Evolutionary conservation across 2,113 vertebrate genomes (phyloP).

Genomic region (Pseudonaja textilis): DNA sequence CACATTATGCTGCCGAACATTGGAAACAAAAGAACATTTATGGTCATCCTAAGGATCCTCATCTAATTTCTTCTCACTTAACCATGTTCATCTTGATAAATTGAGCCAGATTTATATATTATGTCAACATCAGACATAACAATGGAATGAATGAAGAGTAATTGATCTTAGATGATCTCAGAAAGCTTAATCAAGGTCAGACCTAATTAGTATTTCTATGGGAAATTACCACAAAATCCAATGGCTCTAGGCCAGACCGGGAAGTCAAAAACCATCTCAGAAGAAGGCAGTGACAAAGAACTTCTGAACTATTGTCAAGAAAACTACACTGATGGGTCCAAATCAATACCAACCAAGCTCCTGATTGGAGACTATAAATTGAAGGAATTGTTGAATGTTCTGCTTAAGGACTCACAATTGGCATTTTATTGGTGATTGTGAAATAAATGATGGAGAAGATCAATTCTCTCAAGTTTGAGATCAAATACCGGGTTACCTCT

Average conservation of each 20-base stretch:
- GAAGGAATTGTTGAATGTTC: not conserved
- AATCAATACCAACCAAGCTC: not conserved
- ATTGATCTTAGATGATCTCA: not conserved
- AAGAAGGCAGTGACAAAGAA: not conserved
- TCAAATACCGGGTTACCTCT: not conserved
- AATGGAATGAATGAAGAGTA: not conserved
- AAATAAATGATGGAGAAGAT: not conserved
- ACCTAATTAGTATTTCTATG: not conserved
- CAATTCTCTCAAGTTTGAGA: not conserved
- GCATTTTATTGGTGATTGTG: not conserved
- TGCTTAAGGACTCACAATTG: not conserved
- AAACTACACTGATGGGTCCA: not conserved
- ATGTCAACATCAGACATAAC: not conserved
- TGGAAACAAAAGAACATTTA: not conserved
- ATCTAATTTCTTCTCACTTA: not conserved
- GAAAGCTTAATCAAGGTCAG: not conserved
- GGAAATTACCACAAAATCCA: not conserved
- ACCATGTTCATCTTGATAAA: not conserved
- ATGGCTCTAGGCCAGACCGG: not conserved
- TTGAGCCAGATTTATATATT: not conserved
- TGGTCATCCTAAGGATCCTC: slow-evolving; percentile 39
- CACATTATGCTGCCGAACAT: slow-evolving; percentile 19
- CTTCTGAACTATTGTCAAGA: not conserved
- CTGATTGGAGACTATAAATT: not conserved
- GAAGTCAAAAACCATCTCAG: not conserved